Evolutionary conservation across 2,797 vertebrate species (phyloP).

Genomic region (Danionella dracula): DNA sequence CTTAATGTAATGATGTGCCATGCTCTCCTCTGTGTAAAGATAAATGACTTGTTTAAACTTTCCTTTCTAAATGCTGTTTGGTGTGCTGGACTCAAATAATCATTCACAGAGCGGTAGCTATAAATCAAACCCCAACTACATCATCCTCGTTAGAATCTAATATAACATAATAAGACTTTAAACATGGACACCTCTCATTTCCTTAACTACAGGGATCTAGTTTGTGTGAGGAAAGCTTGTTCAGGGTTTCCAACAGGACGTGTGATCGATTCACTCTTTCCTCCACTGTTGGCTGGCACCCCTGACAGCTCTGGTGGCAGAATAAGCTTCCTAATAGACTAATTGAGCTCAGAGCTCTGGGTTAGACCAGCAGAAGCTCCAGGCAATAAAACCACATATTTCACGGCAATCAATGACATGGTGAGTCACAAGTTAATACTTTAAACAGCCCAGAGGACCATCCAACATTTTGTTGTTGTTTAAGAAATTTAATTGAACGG

Average conservation of each 20-base stretch:
- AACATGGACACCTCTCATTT: conserved; percentile 30
- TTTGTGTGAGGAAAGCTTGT: conserved; percentile 41
- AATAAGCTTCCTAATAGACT: conserved; percentile 48
- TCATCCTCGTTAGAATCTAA: conserved; percentile 66
- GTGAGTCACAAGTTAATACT: conserved; percentile 57
- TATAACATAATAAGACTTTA: conserved; percentile 35
- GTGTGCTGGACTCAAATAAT: conserved; percentile 59
- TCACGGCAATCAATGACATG: conserved; percentile 57
- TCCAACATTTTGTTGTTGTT: conserved; percentile 48
- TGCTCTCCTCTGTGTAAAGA: conserved; percentile 37
- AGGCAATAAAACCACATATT: conserved; percentile 61
- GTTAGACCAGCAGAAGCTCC: conserved; percentile 43
- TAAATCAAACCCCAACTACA: conserved; percentile 62
- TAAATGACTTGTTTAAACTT: conserved; percentile 63
- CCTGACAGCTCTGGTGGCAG: conserved; percentile 50
- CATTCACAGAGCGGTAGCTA: conserved; percentile 63
- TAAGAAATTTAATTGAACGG: conserved; percentile 55
- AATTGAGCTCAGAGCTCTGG: conserved; percentile 55
- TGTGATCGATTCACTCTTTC: conserved; percentile 57
- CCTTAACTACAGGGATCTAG: conserved; percentile 44
- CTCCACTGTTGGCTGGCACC: conserved; percentile 46
- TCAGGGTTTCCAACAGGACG: conserved; percentile 49
- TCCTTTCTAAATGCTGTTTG: conserved; percentile 50
- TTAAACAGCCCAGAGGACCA: conserved; percentile 54
- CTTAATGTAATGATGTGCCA: conserved; percentile 16